Evolutionary conservation across 2,113 vertebrate genomes (phyloP), one percentile per base, ranked within the genome.

Genomic region (Condylura cristata): DNA sequence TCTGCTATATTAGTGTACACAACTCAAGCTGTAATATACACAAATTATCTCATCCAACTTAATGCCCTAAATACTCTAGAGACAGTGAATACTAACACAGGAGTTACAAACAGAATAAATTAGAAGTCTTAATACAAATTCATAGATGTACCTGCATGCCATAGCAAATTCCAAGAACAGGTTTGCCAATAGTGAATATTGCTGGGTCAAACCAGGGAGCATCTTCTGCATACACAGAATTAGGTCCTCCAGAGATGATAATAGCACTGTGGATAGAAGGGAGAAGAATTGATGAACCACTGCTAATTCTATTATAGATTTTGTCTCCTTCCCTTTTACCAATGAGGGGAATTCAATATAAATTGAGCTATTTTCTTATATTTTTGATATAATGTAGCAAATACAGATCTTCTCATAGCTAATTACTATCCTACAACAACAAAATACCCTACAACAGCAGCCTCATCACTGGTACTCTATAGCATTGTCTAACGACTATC

Each of bases 171-270:
- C 99, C 99, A 86, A 99, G 98, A 39, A 99, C 99, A 1, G 99
- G 99, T 71, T 99, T 99, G 93, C 99, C 99, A 95, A 99, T 99
- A 13, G 99, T 99, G 97, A 99, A 99, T 97, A 99, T 99, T 12
- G 99, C 99, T 2, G 99, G 99, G 96, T 99, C 99, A 28, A 99
- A 99, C 99, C 99, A 99, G 0, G 99, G 99, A 0, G 99, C 99
- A 98, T 99, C 99, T 98, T 99, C 99, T 46, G 99, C 99, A 84
- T 99, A 99, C 75, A 99, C 99, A 53, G 99, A 99, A 89, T 99
- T 99, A 84, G 99, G 99, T 93, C 99, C 99, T 97, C 99, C 99
- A 48, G 99, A 99, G 97, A 99, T 99, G 88, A 99, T 99, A 95
- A 99, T 99, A 53, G 99, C 99, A 89, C 99, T 99, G 97, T 79